Evolutionary conservation across 2,113 vertebrate species (phyloP).

Genomic region (Pluvianellus socialis): DNA sequence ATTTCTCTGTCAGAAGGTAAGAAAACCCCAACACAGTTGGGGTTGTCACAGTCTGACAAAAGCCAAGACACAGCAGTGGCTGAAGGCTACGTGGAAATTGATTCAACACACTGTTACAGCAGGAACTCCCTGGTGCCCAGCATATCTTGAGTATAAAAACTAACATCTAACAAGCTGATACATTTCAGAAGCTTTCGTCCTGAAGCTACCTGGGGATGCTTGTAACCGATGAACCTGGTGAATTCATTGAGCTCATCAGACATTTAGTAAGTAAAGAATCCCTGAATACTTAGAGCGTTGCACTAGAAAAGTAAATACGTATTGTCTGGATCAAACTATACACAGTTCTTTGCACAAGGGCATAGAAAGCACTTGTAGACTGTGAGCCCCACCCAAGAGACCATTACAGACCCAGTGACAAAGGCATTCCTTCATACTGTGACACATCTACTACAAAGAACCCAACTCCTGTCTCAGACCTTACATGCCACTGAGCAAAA

Average conservation of each 20-base stretch:
- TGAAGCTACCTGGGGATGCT: not conserved
- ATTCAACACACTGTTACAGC: not conserved
- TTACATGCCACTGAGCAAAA: not conserved
- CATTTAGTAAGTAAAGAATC: not conserved
- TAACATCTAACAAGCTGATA: not conserved
- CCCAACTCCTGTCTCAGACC: not conserved
- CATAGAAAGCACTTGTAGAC: not conserved
- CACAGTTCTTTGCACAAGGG: not conserved
- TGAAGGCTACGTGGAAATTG: not conserved
- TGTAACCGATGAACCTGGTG: not conserved
- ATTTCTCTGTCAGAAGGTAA: constrained; percentile 32
- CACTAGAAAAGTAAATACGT: not conserved
- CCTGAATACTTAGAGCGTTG: not conserved
- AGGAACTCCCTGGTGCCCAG: not conserved
- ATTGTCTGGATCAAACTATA: not conserved
- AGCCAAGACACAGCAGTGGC: not conserved
- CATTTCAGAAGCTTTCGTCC: not conserved
- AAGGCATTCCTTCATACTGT: not conserved
- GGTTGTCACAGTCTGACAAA: not conserved
- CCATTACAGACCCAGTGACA: not conserved
- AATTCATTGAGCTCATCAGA: not conserved
- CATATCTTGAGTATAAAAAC: not conserved
- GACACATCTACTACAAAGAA: not conserved
- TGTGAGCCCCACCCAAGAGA: not conserved
- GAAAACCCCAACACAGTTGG: not conserved